Evolutionary conservation across 2,888 invertebrate species (phyloP).

Genomic region (Dryobotodes eremita): DNA sequence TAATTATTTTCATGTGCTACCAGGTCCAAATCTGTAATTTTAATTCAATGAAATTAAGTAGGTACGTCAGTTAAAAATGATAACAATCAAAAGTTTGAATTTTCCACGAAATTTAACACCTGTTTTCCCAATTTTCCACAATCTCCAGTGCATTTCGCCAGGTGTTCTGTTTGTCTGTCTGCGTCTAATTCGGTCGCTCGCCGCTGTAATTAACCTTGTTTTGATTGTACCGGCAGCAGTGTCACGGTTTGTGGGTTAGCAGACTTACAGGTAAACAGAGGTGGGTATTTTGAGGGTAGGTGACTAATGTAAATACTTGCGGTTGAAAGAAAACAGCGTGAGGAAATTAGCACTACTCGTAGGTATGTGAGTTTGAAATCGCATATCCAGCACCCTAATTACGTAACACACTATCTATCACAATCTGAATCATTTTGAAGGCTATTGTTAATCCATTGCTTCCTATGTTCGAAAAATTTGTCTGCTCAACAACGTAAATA

Average conservation of each 20-base stretch:
- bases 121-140: conserved; percentile 2
- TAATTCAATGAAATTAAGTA: neutral
- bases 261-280: conserved; percentile 54
- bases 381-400: neutral
- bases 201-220: conserved; percentile 58
- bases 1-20: neutral
- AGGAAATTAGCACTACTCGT: neutral
- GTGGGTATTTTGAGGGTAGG: conserved; percentile 20
- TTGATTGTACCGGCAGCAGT: conserved; percentile 44
- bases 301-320: conserved; percentile 24
- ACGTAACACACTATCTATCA: too few species aligned
- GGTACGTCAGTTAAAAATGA: neutral
- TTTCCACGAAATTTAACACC: neutral
- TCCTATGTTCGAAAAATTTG: too few species aligned
- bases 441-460: too few species aligned
- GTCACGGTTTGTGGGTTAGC: conserved; percentile 55
- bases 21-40: too few species aligned
- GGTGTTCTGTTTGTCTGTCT: conserved; percentile 48
- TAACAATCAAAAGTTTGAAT: neutral
- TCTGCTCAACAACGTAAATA: too few species aligned
- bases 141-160: conserved; percentile 5
- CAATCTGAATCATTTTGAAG: too few species aligned
- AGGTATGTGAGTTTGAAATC: neutral
- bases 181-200: conserved; percentile 54
- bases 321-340: neutral